phyloP scores from a whole-genome alignment of 2,113 vertebrate genomes.

The Alethe diademata region DNA sequence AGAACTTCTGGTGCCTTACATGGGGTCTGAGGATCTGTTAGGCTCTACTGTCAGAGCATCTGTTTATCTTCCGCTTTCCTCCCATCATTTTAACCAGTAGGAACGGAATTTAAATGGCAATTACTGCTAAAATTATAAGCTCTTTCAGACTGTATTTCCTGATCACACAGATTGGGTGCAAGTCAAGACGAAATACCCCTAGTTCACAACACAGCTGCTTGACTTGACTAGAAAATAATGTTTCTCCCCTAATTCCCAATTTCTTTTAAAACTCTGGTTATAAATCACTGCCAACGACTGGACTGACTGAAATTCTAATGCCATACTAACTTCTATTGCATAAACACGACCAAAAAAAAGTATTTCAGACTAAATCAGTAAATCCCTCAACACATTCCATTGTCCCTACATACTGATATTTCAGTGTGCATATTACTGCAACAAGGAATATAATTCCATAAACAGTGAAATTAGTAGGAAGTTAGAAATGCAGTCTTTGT shows the following conservation, averaged over 20 bases:
- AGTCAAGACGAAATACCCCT: constrained; percentile 30
- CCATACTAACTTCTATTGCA: constrained; percentile 10
- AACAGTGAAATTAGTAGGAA: neutral
- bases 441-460: neutral
- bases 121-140: constrained; percentile 38
- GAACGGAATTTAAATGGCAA: constrained; percentile 20
- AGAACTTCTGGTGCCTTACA: neutral
- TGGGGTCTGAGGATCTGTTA: neutral
- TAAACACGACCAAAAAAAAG: neutral
- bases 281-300: constrained; percentile 54
- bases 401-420: constrained; percentile 4
- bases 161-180: neutral
- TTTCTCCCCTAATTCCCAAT: constrained; percentile 45
- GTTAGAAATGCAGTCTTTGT: neutral
- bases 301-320: constrained; percentile 59
- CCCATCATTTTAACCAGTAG: neutral
- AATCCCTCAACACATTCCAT: constrained; percentile 25
- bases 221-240: constrained; percentile 45
- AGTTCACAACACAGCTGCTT: constrained; percentile 10
- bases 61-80: neutral
- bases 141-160: neutral
- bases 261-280: constrained; percentile 54
- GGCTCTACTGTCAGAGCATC: neutral
- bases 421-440: neutral
- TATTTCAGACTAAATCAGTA: constrained; percentile 33